Conservation (phyloP, 2,888 invertebrate genomes). For the Pandemis corylana region DNA sequence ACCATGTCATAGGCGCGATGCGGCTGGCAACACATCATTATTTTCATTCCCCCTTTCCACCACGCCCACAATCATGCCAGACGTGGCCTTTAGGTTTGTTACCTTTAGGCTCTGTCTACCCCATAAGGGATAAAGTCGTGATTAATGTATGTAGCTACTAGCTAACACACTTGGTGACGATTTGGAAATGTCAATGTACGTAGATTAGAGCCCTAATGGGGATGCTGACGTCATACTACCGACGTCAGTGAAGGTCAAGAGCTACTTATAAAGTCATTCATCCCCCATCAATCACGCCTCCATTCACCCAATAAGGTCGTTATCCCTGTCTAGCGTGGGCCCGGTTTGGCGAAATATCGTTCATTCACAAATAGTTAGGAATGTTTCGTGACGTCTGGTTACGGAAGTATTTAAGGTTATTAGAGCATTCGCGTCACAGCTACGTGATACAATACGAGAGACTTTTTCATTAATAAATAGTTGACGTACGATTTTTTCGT, state of each 20-base stretch:
- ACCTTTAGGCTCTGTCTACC: too few species aligned
- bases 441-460: neutral
- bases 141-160: too few species aligned
- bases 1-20: too few species aligned
- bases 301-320: slow-evolving; percentile 47
- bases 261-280: slow-evolving; percentile 13
- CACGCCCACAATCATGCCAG: too few species aligned
- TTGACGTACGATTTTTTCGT: neutral
- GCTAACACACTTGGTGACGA: too few species aligned
- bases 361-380: slow-evolving; percentile 44
- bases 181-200: too few species aligned
- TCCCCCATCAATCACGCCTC: slow-evolving; percentile 4
- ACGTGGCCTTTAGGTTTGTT: too few species aligned
- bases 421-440: neutral
- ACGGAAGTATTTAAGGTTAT: neutral
- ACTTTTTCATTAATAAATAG: neutral
- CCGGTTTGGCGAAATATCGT: slow-evolving; percentile 51
- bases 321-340: slow-evolving; percentile 53
- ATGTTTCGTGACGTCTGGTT: slow-evolving; percentile 35
- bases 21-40: too few species aligned
- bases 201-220: neutral
- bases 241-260: slow-evolving; percentile 3
- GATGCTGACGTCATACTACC: neutral
- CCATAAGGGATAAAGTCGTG: too few species aligned
- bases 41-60: too few species aligned